phyloP scores from a whole-genome alignment of 2,113 vertebrate genomes.

The Takifugu bimaculatus region DNA sequence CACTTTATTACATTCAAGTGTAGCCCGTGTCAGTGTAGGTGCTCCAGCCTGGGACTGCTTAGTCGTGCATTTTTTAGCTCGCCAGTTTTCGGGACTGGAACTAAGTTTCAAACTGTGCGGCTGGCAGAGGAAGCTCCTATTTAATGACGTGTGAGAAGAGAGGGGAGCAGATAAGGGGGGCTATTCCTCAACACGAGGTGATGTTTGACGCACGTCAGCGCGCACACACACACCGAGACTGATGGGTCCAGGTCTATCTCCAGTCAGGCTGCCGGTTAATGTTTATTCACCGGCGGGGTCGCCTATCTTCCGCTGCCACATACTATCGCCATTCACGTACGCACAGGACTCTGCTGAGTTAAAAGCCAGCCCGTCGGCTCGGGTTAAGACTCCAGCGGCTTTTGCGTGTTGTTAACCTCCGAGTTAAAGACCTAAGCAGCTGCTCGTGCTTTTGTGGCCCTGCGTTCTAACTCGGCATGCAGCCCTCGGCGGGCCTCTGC shows the following conservation, averaged over 20 bases:
- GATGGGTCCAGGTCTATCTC: conserved; percentile 61
- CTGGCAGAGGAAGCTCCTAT: conserved; percentile 44
- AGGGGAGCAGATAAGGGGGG: conserved; percentile 55
- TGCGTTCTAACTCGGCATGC: conserved; percentile 67
- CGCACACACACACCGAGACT: conserved; percentile 35
- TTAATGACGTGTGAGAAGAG: conserved; percentile 64
- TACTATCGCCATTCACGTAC: conserved; percentile 42
- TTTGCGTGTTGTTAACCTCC: conserved; percentile 64
- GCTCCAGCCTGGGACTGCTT: conserved; percentile 24
- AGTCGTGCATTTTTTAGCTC: neutral
- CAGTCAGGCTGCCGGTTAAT: conserved; percentile 49
- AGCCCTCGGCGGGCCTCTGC: conserved; percentile 59
- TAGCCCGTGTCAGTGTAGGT: conserved; percentile 15
- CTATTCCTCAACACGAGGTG: conserved; percentile 40
- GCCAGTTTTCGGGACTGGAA: conserved; percentile 20
- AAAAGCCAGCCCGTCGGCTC: conserved; percentile 55
- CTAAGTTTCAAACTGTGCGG: conserved; percentile 12
- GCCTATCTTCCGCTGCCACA: conserved; percentile 55
- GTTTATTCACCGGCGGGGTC: conserved; percentile 49
- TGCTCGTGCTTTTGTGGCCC: conserved; percentile 61
- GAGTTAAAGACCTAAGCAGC: conserved; percentile 68
- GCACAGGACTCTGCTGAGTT: conserved; percentile 47
- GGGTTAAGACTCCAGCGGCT: conserved; percentile 47
- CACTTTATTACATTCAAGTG: neutral
- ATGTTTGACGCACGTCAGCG: conserved; percentile 27